phyloP scores from a whole-genome alignment of 92 coral and sea anemone species.

The Epizoanthus illoricatus region DNA sequence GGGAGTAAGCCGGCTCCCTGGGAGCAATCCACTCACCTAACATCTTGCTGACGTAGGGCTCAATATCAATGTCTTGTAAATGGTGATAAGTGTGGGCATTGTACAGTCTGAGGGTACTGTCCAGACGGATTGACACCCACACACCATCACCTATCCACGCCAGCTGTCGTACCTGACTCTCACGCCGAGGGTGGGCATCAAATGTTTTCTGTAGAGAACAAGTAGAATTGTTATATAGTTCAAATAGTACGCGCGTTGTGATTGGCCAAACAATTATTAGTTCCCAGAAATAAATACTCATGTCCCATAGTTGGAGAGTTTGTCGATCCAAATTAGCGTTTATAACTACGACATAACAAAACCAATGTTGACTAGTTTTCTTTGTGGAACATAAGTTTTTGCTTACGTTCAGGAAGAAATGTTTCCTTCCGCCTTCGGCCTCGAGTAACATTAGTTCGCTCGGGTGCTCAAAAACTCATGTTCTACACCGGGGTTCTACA shows the following conservation, averaged over 20 bases:
- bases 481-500: too few relatives aligned
- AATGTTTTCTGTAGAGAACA: slow-evolving; percentile 78
- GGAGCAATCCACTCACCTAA: slow-evolving; percentile 63
- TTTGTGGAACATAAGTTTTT: too few relatives aligned
- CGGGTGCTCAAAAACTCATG: too few relatives aligned
- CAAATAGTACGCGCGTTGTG: background rate
- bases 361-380: too few relatives aligned
- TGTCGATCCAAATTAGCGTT: too few relatives aligned
- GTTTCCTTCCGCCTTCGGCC: too few relatives aligned
- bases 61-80: slow-evolving; percentile 96
- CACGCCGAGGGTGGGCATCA: slow-evolving; percentile 98
- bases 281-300: too few relatives aligned
- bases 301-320: background rate
- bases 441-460: too few relatives aligned
- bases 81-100: slow-evolving; percentile 96
- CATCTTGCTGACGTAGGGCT: slow-evolving; percentile 96
- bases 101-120: slow-evolving; percentile 93
- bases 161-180: slow-evolving; percentile 97
- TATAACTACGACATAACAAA: too few relatives aligned
- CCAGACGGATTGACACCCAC: slow-evolving; percentile 99
- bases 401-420: too few relatives aligned
- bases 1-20: too few relatives aligned
- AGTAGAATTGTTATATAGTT: background rate
- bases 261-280: too few relatives aligned
- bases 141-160: slow-evolving; percentile 99